These are phyloP conservation scores for Trachymyrmex cornetzi DNA, from an alignment of 1,140 invertebrate species.

Conservation along the genomic window DNA sequence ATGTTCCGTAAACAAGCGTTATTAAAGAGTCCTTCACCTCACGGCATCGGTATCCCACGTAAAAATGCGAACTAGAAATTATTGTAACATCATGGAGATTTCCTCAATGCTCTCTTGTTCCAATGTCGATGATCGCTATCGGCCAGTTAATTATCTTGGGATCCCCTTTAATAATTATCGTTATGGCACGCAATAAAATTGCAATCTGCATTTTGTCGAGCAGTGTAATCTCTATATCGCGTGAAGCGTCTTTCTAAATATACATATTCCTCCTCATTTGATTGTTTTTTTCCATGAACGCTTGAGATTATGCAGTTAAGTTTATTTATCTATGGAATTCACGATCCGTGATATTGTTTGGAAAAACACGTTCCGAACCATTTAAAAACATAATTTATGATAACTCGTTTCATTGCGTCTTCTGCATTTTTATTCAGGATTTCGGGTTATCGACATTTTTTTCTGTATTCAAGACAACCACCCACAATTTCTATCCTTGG, in stretches of 20 bases:
- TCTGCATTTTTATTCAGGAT: slow-evolving; percentile 19
- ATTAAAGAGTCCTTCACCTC: slow-evolving; percentile 56
- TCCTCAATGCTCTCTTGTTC: not conserved
- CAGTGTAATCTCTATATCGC: slow-evolving; percentile 3
- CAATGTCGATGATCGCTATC: slow-evolving; percentile 54
- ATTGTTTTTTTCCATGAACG: not conserved
- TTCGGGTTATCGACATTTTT: not conserved
- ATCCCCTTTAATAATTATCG: slow-evolving; percentile 52
- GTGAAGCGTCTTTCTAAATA: slow-evolving; percentile 6
- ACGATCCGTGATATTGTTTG: not conserved
- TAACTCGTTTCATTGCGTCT: not conserved
- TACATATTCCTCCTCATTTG: not conserved
- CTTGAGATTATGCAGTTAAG: not conserved
- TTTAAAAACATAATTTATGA: slow-evolving; percentile 21
- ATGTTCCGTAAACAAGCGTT: slow-evolving; percentile 69
- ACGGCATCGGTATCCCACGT: slow-evolving; percentile 12
- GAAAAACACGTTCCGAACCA: not conserved
- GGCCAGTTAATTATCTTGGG: slow-evolving; percentile 39
- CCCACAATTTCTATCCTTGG: slow-evolving; percentile 9
- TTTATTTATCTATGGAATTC: not conserved
- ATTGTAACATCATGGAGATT: not conserved
- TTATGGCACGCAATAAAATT: not conserved
- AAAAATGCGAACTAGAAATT: slow-evolving; percentile 52
- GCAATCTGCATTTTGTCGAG: not conserved
- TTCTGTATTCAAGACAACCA: slow-evolving; percentile 47